Base-by-base conservation (phyloP, 2,113 vertebrate species). In the Xiphophorus hellerii region DNA sequence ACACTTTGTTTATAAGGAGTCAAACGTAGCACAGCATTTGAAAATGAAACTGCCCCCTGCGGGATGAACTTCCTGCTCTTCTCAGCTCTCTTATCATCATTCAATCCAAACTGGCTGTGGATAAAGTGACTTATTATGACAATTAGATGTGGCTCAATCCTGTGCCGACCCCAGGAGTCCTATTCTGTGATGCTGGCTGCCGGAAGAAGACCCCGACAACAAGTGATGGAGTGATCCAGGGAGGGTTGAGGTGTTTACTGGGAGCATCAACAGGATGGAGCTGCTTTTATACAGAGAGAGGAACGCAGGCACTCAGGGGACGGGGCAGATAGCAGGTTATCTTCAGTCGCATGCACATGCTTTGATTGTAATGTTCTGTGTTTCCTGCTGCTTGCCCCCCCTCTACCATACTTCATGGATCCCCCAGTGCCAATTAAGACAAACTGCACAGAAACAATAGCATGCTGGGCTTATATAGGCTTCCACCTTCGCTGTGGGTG, bases 381-480 rank as follows among this genome's bases (percentile, higher is more conserved):
- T 93, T 96, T 97, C 96, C 96, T 95, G 93, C 89, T 94, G 92
- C 77, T 83, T 42, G 39, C 3, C 77, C 42, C 81, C 83, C 84
- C 22, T 62, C 62, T 80, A 73, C 78, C 83, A 77, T 87, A 75
- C 80, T 84, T 78, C 84, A 76, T 92, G 92, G 94, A 96, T 94
- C 96, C 96, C 95, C 95, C 89, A 92, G 94, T 95, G 94, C 95
- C 96, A 97, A 96, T 98, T 98, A 97, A 96, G 95, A 93, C 93
- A 95, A 95, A 95, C 94, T 95, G 93, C 93, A 96, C 95, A 94
- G 95, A 97, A 96, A 97, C 96, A 97, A 97, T 97, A 94, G 94
- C 94, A 92, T 91, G 93, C 95, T 96, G 94, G 95, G 94, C 95
- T 70, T 92, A 92, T 95, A 95, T 96, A 96, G 95, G 94, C 95